Percentiles rank a stretch among this genome's conserved stretches.
phyloP scores from a whole-genome alignment of 92 coral and sea anemone species.

The Pocillopora meandrina region DNA sequence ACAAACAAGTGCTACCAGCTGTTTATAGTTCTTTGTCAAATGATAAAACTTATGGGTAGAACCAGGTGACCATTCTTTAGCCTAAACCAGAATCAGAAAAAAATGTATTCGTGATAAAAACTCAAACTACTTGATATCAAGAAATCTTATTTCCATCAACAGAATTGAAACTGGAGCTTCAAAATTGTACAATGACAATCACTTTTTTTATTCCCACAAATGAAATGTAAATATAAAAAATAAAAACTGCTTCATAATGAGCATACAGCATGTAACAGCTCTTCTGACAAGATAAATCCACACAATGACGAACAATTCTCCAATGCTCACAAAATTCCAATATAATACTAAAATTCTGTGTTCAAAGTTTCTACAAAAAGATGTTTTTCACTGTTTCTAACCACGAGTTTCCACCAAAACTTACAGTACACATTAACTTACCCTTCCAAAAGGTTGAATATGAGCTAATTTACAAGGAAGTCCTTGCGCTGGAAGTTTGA shows the following conservation, averaged over 20 bases:
- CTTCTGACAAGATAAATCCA: no score
- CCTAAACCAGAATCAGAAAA: conserved; percentile 4
- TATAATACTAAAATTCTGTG: no score
- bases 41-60: conserved; percentile 82
- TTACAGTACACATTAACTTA: conserved; percentile 18
- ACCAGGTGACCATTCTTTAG: conserved; percentile 85
- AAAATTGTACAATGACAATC: no score
- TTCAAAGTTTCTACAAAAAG: no score
- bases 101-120: not conserved
- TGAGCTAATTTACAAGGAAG: conserved; percentile 85
- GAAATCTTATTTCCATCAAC: not conserved
- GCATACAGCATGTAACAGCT: no score
- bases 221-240: no score
- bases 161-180: not conserved
- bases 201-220: no score
- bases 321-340: no score
- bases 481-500: conserved; percentile 89
- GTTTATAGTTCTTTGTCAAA: conserved; percentile 81
- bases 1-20: conserved; percentile 76
- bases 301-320: no score
- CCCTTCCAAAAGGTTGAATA: conserved; percentile 77
- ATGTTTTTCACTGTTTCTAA: no score
- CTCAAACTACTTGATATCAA: not conserved
- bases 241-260: no score
- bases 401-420: not conserved